These are phyloP conservation scores for Lemur catta DNA, from an alignment of 2,797 vertebrate species.

Conservation along the genomic window DNA sequence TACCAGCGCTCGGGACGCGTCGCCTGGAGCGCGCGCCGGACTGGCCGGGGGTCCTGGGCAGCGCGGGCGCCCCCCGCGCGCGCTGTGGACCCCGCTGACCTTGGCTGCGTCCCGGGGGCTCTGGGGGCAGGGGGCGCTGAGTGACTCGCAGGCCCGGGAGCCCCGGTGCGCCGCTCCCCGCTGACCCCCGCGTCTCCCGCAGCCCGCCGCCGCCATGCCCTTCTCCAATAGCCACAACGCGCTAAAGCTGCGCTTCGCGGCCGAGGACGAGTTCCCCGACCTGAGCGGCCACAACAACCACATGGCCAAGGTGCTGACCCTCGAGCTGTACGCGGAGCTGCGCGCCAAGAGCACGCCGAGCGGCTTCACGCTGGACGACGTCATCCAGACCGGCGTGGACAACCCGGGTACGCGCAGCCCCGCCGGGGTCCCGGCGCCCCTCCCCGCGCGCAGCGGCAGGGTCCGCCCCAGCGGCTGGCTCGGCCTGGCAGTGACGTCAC, in stretches of 20 bases:
- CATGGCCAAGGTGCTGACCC: slow-evolving; percentile 94
- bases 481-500: slow-evolving; percentile 56
- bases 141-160: not conserved
- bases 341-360: slow-evolving; percentile 91
- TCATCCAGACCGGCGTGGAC: slow-evolving; percentile 96
- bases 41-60: not conserved
- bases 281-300: slow-evolving; percentile 95
- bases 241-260: slow-evolving; percentile 88
- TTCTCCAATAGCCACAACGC: slow-evolving; percentile 97
- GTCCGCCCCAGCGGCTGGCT: not conserved
- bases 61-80: not conserved
- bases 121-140: not conserved
- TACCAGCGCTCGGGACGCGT: not conserved
- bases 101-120: not conserved
- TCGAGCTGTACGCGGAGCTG: slow-evolving; percentile 89
- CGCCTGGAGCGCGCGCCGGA: not conserved
- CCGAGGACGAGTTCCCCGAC: slow-evolving; percentile 92
- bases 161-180: not conserved
- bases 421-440: not conserved
- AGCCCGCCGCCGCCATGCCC: slow-evolving; percentile 88
- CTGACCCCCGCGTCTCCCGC: slow-evolving; percentile 13
- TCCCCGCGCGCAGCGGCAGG: not conserved
- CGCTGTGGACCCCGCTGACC: not conserved
- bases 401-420: slow-evolving; percentile 93
- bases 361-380: slow-evolving; percentile 95